Evolutionary conservation across 2,888 invertebrate species (phyloP), one percentile per base, ranked within the genome.

Genomic region (Lymantria dispar): DNA sequence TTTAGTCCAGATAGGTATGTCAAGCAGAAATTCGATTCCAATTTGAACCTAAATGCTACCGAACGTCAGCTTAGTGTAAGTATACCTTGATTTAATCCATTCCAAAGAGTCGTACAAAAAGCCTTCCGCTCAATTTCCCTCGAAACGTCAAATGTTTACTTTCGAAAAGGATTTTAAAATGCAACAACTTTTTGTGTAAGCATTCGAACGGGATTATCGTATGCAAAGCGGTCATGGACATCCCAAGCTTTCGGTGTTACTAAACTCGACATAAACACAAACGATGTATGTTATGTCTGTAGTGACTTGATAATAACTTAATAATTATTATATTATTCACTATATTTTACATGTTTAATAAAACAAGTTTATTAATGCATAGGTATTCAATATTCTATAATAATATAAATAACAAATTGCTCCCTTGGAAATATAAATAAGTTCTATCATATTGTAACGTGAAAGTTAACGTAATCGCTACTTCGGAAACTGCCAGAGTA

Each of bases 91-190:
- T 51, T 68, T 73, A 71, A 76, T 74, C 67, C 68, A 63, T 63
- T 71, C 68, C 61, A 77, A 76, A 77, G 67, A 72, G 68, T 63
- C 58, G 50, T 58, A 77, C 76, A 85, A 87, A 86, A 87, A 80
- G 63, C 53, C 72, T 81, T 87, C 80, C 84, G 80, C 80, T 85
- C 83, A 82, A 85, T 89, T 83, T 85, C 85, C 83, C 75, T 79
- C 75, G 80, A 82, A 86, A 88, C 82, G 87, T 87, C 86, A 87
- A 88, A 89, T 85, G 87, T 87, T 87, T 83, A 81, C 84, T 83
- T 86, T 84, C 74, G 79, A 76, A 76, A 83, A 77, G 84, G 83
- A 88, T 90, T 87, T 91, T 89, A 89, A 91, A 89, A 90, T 91
- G 85, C 87, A 91, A 83, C 83, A 70, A 78, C 74, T 90, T 90